A percentile compares a stretch with the other conserved stretches of the same genome.
These are phyloP conservation scores for Camponotus vicinus DNA, from an alignment of 1,140 invertebrate species.

Conservation along the genomic window DNA sequence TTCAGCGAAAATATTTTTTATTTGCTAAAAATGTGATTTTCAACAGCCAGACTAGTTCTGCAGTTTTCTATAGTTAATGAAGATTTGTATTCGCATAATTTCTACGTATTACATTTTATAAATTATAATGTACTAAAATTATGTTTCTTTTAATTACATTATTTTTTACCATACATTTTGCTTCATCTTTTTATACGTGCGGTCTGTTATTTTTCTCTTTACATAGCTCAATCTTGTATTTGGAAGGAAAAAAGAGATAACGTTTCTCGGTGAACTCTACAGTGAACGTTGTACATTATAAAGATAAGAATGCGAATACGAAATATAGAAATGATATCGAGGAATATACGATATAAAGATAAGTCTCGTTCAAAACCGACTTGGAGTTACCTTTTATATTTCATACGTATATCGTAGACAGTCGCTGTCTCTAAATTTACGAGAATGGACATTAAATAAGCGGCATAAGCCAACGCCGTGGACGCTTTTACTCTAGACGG, in stretches of 20 bases:
- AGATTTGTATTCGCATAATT: neutral
- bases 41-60: neutral
- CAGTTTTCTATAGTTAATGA: neutral
- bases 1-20: conserved; percentile 14
- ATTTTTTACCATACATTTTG: neutral
- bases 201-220: neutral
- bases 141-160: neutral
- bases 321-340: neutral
- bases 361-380: conserved; percentile 17
- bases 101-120: neutral
- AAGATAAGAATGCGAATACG: neutral
- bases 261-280: neutral
- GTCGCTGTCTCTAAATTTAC: conserved; percentile 64
- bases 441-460: conserved; percentile 71
- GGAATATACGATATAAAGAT: neutral
- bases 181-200: neutral
- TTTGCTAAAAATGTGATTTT: neutral
- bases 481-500: conserved; percentile 54
- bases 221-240: conserved; percentile 5
- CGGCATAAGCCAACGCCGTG: conserved; percentile 59
- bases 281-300: neutral
- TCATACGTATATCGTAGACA: conserved; percentile 26
- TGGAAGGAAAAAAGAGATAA: neutral
- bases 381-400: conserved; percentile 35
- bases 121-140: conserved; percentile 13